Conservation (phyloP, 2,888 invertebrate species). For the Lasioglossum marginatum region DNA sequence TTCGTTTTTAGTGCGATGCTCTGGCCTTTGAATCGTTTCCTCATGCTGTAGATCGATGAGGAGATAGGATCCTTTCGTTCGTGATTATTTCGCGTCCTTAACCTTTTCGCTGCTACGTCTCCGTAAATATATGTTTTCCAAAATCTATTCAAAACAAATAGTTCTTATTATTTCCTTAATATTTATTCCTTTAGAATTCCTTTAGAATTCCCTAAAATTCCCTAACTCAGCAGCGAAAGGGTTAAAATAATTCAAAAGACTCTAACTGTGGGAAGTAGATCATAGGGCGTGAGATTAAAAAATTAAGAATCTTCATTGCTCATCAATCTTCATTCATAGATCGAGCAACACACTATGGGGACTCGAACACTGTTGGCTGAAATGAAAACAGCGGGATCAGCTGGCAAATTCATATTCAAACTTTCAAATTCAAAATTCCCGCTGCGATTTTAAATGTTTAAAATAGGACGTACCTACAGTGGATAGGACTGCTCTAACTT, state of each 20-base stretch:
- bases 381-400: too few relatives aligned
- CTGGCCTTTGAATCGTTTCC: not conserved
- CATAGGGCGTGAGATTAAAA: not conserved
- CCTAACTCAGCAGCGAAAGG: too few relatives aligned
- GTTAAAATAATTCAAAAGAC: not conserved
- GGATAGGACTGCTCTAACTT: not conserved
- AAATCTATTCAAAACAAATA: too few relatives aligned
- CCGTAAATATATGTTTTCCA: too few relatives aligned
- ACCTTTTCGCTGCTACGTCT: too few relatives aligned
- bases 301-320: not conserved
- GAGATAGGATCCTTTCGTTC: not conserved
- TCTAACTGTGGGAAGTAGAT: not conserved
- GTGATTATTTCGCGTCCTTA: not conserved
- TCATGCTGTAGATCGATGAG: not conserved
- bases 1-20: slow-evolving; percentile 29
- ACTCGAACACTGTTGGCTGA: too few relatives aligned
- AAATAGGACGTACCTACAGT: not conserved
- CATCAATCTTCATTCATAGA: too few relatives aligned
- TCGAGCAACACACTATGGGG: too few relatives aligned
- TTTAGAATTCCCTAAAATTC: too few relatives aligned
- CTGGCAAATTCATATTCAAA: not conserved
- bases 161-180: too few relatives aligned
- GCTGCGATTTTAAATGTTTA: not conserved
- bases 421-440: not conserved
- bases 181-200: too few relatives aligned